Percentiles rank a stretch among this genome's conserved stretches.
These are phyloP conservation scores for Drosophila yooni DNA, from an alignment of 2,888 invertebrate species.

Conservation along the genomic window DNA sequence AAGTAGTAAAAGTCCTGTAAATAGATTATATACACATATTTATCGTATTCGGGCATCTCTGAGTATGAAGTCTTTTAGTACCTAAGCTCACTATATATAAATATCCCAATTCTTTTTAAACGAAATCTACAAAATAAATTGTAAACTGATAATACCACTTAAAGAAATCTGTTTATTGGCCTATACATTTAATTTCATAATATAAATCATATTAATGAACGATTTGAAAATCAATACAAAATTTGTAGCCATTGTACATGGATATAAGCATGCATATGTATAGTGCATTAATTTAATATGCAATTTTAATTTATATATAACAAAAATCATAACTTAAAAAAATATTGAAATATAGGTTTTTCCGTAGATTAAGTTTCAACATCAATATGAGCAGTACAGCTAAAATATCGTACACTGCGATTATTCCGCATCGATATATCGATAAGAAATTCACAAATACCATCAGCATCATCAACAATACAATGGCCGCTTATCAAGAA, in stretches of 20 bases:
- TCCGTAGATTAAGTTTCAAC: not conserved
- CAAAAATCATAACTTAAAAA: not conserved
- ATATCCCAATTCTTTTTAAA: slow-evolving; percentile 3
- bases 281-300: not conserved
- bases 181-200: not conserved
- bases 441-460: not conserved
- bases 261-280: not conserved
- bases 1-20: slow-evolving; percentile 27
- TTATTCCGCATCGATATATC: slow-evolving; percentile 16
- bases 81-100: slow-evolving; percentile 1
- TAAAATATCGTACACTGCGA: slow-evolving; percentile 2
- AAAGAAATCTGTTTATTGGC: not conserved
- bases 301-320: not conserved
- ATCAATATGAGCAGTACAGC: slow-evolving; percentile 3
- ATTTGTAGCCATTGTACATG: not conserved
- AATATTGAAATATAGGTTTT: not conserved
- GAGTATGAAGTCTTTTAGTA: slow-evolving; percentile 17
- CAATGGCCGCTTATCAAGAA: slow-evolving; percentile 37
- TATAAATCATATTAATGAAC: not conserved
- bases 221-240: not conserved
- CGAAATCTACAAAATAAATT: slow-evolving; percentile 2
- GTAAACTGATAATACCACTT: not conserved
- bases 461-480: slow-evolving; percentile 1
- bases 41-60: not conserved
- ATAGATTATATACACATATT: slow-evolving; percentile 24